Evolutionary conservation across 2,888 invertebrate genomes (phyloP).

Genomic region (Leptura quadrifasciata): DNA sequence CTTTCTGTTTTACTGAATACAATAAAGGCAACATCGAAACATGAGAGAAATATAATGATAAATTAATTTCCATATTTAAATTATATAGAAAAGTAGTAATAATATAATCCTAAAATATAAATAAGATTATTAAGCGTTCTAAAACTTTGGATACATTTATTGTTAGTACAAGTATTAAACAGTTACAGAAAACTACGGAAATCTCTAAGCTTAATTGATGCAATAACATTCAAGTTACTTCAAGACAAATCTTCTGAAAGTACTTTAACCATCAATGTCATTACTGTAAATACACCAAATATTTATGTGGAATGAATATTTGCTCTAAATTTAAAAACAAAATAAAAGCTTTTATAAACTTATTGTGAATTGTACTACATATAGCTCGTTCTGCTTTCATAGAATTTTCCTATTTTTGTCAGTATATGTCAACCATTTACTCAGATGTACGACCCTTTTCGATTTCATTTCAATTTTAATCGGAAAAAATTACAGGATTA

Average conservation of each 20-base stretch:
- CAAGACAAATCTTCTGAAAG: neutral
- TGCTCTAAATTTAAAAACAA: neutral
- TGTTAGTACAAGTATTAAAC: neutral
- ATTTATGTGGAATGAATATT: neutral
- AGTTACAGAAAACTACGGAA: neutral
- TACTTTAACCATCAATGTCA: neutral
- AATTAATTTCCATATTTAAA: no score
- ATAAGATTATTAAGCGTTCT: no score
- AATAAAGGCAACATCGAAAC: no score
- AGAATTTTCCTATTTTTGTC: neutral
- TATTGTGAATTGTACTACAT: no score
- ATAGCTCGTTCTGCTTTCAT: no score
- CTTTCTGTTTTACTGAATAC: no score
- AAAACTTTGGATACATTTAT: neutral
- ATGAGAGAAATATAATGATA: no score
- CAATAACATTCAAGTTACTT: neutral
- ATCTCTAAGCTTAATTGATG: neutral
- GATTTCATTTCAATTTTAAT: neutral
- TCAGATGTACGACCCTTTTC: neutral
- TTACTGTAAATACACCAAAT: neutral
- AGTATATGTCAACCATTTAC: neutral
- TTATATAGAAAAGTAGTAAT: no score
- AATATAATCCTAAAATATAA: no score
- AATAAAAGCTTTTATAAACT: no score
- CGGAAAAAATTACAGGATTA: neutral